Conservation (phyloP, 2,797 vertebrate genomes). For the Caiman crocodilus region DNA sequence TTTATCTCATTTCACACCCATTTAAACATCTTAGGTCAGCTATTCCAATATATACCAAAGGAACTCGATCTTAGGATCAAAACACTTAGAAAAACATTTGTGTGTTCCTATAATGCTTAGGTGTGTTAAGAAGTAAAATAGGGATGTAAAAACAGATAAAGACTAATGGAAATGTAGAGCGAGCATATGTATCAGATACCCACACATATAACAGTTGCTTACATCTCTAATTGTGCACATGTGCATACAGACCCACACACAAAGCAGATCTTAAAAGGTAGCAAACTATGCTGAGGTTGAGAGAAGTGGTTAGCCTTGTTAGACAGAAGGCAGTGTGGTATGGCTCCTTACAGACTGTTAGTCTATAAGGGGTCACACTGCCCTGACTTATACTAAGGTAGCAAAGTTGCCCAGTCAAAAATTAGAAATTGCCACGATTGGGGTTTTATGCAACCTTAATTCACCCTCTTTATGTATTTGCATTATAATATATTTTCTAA, state of each 20-base stretch:
- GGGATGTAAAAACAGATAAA: fast-evolving
- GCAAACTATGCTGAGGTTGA: too few species aligned
- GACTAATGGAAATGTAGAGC: background rate
- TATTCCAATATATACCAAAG: conserved; percentile 10
- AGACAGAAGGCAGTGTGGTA: too few species aligned
- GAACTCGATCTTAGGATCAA: conserved; percentile 3
- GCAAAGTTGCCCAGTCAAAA: background rate
- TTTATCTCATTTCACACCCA: conserved; percentile 36
- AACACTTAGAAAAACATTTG: background rate
- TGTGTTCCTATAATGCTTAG: conserved; percentile 1
- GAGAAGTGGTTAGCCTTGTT: too few species aligned
- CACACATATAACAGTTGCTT: background rate
- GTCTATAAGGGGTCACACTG: too few species aligned
- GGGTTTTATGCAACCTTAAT: conserved; percentile 2
- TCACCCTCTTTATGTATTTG: background rate
- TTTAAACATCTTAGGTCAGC: conserved; percentile 3
- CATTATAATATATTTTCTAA: background rate
- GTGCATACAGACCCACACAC: background rate
- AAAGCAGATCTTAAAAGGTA: too few species aligned
- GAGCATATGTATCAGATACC: background rate
- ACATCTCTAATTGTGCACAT: background rate
- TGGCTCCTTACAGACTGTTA: too few species aligned
- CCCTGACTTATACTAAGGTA: background rate
- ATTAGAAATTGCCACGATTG: background rate
- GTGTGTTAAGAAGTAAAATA: background rate